A percentile compares a stretch with the other conserved stretches of the same genome.
Evolutionary conservation across 2,113 vertebrate genomes (phyloP).

Genomic region (Vulpes ferrilata): DNA sequence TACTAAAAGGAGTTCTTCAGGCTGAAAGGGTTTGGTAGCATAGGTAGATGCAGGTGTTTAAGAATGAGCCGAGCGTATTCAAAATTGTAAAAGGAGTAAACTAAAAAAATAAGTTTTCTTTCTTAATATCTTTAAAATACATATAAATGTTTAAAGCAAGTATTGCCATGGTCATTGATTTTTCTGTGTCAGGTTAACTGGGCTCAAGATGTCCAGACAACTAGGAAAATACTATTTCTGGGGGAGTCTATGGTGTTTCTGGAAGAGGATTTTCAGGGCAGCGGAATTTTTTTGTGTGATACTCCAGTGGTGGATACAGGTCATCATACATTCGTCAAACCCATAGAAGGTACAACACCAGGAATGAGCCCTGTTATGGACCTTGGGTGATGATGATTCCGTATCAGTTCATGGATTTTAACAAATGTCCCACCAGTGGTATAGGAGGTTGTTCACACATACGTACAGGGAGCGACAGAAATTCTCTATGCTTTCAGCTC

Average conservation of each 20-base stretch:
- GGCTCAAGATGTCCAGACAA: not conserved
- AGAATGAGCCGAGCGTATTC: not conserved
- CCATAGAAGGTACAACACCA: not conserved
- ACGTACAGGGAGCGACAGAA: not conserved
- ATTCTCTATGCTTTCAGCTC: not conserved
- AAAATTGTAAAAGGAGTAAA: not conserved
- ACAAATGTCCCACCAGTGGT: too few species aligned
- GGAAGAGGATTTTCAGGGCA: not conserved
- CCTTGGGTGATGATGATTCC: not conserved
- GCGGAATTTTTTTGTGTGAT: not conserved
- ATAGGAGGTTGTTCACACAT: accelerated
- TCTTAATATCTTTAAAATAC: not conserved
- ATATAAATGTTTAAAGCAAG: not conserved
- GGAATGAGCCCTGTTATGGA: not conserved
- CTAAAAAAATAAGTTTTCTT: not conserved
- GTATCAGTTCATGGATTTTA: not conserved
- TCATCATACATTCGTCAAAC: not conserved
- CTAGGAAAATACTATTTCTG: not conserved
- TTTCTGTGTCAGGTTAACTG: not conserved
- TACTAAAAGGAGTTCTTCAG: not conserved
- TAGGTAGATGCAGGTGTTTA: not conserved
- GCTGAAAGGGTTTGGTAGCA: not conserved
- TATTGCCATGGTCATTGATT: not conserved
- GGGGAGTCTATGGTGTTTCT: not conserved
- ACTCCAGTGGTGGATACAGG: not conserved